Conservation (phyloP, 1,140 invertebrate genomes). For the Tetramorium parvispinum region DNA sequence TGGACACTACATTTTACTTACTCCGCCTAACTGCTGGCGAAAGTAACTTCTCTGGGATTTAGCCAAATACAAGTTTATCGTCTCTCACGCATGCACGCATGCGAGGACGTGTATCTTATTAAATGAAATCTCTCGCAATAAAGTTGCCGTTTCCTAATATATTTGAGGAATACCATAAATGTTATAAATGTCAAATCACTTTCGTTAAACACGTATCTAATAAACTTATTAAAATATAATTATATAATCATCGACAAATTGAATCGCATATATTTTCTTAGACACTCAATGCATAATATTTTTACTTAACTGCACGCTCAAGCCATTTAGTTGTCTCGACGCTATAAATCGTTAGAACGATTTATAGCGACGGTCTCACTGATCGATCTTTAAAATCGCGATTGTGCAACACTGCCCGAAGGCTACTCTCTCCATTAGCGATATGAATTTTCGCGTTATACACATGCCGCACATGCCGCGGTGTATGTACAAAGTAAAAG, state of each 20-base stretch:
- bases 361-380: too few species aligned
- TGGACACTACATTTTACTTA: slow-evolving; percentile 22
- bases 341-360: background rate
- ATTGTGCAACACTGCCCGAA: slow-evolving; percentile 3
- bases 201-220: background rate
- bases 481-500: slow-evolving; percentile 16
- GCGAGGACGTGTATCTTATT: background rate
- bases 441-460: slow-evolving; percentile 26
- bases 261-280: background rate
- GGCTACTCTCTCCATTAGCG: slow-evolving; percentile 21
- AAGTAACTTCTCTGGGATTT: slow-evolving; percentile 20
- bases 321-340: background rate
- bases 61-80: slow-evolving; percentile 27
- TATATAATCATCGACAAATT: background rate
- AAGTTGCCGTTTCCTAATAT: background rate
- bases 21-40: background rate
- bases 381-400: slow-evolving; percentile 20
- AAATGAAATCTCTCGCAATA: background rate
- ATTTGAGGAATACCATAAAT: background rate
- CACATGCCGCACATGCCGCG: background rate
- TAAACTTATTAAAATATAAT: background rate
- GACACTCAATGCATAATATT: background rate
- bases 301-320: background rate
- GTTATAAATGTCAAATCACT: background rate
- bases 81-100: background rate